Percentiles rank a stretch among this genome's conserved stretches.
These are phyloP conservation scores for Temnothorax ravouxi DNA, from an alignment of 2,888 invertebrate genomes.

Conservation along the genomic window DNA sequence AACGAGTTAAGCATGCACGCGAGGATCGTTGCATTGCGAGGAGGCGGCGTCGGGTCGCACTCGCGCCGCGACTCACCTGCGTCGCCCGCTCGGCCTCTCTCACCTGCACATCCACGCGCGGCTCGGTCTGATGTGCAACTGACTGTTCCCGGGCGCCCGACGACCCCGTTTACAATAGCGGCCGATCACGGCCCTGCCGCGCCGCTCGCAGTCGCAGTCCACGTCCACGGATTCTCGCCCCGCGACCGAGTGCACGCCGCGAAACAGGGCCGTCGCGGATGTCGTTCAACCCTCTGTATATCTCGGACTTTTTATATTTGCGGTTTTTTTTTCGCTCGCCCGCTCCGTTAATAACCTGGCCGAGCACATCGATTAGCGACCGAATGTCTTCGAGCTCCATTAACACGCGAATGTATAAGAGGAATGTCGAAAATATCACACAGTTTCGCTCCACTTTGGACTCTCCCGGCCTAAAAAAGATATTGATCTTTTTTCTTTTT, in stretches of 20 bases:
- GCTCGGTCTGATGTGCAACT: slow-evolving; percentile 80
- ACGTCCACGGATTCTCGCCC: slow-evolving; percentile 40
- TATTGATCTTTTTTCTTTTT: slow-evolving; percentile 20
- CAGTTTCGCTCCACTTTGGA: slow-evolving; percentile 12
- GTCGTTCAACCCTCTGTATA: slow-evolving; percentile 39
- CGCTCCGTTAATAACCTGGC: neutral
- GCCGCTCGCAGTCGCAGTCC: slow-evolving; percentile 67
- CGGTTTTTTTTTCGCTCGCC: neutral
- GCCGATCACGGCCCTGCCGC: slow-evolving; percentile 79
- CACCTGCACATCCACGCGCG: slow-evolving; percentile 65
- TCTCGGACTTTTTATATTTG: neutral
- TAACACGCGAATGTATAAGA: neutral
- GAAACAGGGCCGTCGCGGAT: slow-evolving; percentile 50
- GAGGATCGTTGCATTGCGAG: slow-evolving; percentile 25
- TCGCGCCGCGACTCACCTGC: slow-evolving; percentile 68
- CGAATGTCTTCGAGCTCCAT: neutral
- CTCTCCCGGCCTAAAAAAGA: slow-evolving; percentile 20
- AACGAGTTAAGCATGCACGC: slow-evolving; percentile 36
- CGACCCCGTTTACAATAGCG: slow-evolving; percentile 84
- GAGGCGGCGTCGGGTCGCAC: slow-evolving; percentile 42
- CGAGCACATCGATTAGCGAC: neutral
- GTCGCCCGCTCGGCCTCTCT: slow-evolving; percentile 21
- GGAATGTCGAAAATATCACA: neutral
- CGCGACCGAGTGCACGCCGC: slow-evolving; percentile 3
- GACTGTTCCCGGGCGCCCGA: slow-evolving; percentile 80